Evolutionary conservation across 2,797 vertebrate genomes (phyloP), one percentile per base, ranked within the genome.

Genomic region (Scolopax bukidnonensis): DNA sequence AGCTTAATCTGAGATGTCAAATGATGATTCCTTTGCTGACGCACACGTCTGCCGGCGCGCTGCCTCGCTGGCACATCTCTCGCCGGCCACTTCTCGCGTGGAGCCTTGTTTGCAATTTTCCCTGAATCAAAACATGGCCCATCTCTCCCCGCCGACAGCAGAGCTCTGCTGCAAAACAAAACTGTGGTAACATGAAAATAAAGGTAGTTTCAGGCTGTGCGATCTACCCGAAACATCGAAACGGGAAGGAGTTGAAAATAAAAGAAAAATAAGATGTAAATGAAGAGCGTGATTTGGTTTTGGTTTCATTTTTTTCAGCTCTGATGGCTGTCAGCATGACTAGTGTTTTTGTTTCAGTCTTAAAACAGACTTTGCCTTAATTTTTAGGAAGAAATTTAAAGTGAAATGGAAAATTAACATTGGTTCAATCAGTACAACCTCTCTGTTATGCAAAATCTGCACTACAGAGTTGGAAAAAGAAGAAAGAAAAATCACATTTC

Each of bases 1-100:
- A 45, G 38, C 18, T 95, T 88, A 88, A 95, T 94, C 95, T 95
- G 61, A 88, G 94, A 90, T 94, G 76, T 84, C 25, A 53, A 84
- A 48, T 1, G 45, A 91, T 93, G 78, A 87, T 81, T 96, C 87
- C 60, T 38, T 45, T 12, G 41, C 64, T 96, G 93, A 95, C 61
- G 89, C 68, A 92, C 40, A 89, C 80, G 91, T 48, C 87, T 92
- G 91, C 70, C 86, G 24, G 80, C 2, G 1, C 33, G 4, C 59
- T 73, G 91, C 85, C 75, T 83, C 24, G 0, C 89, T 65, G 25
- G 25, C 84, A 28, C 84, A 88, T 48, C 91, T 85, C 95, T 86
- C 61, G 84, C 14, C 0, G 93, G 12, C 57, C 48, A 1, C 73
- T 84, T 54, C 89, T 50, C 89, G 82, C 74, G 19, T 0, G 0